Evolutionary conservation across 2,797 vertebrate genomes (phyloP), one percentile per base, ranked within the genome.

Genomic region (Cheirogaleus major): DNA sequence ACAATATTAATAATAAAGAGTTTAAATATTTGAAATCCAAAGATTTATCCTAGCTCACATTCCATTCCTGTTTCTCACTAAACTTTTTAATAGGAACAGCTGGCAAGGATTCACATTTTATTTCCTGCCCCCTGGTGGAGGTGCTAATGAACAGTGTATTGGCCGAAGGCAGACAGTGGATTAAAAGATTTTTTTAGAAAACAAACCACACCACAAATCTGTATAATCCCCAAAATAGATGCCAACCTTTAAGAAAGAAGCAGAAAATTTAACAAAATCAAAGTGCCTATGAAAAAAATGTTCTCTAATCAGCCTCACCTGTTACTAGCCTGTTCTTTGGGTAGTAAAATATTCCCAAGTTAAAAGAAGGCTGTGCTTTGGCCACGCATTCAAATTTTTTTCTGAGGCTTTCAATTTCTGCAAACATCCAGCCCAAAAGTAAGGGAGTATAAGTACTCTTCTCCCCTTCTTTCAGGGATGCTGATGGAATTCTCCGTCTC

Each of bases 51-150:
- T 30, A 87, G 73, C 38, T 69, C 30, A 70, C 88, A 78, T 92
- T 85, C 73, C 55, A 75, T 27, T 92, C 72, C 79, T 59, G 43
- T 87, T 85, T 89, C 78, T 91, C 86, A 89, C 63, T 57, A 10
- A 69, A 69, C 67, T 89, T 89, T 91, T 96, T 84, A 75, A 95
- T 81, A 70, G 18, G n/a, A 92, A 50, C 41, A 75, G 63, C 70
- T 96, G 92, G 91, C n/a, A 5, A n/a, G 45, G 80, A 80, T 32
- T 96, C 91, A 88, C 45, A 78, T 80, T 89, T 69, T 81, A 92
- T 91, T 97, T 89, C 86, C 89, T 94, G 96, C 86, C 97, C 97
- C 96, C 96, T 97, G 95, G 96, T 97, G 96, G 97, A 97, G 50
- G 96, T 95, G 97, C 23, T 95, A 87, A 96, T 72, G 96, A 96